Conservation (phyloP, 2,888 invertebrate species). For the Synanthedon tipuliformis region DNA sequence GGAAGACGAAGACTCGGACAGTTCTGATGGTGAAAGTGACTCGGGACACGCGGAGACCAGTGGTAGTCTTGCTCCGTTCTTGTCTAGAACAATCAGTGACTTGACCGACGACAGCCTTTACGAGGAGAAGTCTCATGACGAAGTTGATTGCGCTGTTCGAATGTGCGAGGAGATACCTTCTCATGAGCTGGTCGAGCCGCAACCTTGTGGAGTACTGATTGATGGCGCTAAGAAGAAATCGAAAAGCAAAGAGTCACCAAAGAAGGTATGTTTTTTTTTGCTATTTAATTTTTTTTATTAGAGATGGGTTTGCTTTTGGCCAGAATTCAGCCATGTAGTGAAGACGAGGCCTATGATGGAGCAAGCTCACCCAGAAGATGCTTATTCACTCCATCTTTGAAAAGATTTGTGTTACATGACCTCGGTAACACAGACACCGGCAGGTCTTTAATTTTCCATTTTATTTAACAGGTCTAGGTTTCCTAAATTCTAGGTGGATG, state of each 20-base stretch:
- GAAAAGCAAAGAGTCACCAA: slow-evolving; percentile 30
- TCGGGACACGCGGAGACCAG: slow-evolving; percentile 20
- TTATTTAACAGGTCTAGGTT: too few species aligned
- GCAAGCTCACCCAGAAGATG: too few species aligned
- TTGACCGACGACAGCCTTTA: slow-evolving; percentile 50
- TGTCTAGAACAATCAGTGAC: slow-evolving; percentile 48
- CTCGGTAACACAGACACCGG: too few species aligned
- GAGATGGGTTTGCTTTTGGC: too few species aligned
- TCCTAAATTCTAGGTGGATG: too few species aligned
- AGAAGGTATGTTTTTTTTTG: slow-evolving; percentile 33
- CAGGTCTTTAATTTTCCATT: too few species aligned
- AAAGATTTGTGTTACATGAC: too few species aligned
- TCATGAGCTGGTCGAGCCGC: slow-evolving; percentile 5
- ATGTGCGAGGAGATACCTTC: slow-evolving; percentile 12
- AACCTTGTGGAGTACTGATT: slow-evolving; percentile 30
- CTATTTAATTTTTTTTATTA: too few species aligned
- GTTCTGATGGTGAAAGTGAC: slow-evolving; percentile 26
- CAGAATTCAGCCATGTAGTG: too few species aligned
- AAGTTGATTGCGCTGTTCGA: slow-evolving; percentile 39
- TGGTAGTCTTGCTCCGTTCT: slow-evolving; percentile 22
- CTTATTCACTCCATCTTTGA: too few species aligned
- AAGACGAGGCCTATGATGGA: too few species aligned
- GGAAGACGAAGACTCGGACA: slow-evolving; percentile 15
- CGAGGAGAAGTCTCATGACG: slow-evolving; percentile 30
- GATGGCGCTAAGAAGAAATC: slow-evolving; percentile 29